Percentiles rank a stretch among this genome's conserved stretches.
These are phyloP conservation scores for Drosophila saltans DNA, from an alignment of 1,140 invertebrate species.

Conservation along the genomic window DNA sequence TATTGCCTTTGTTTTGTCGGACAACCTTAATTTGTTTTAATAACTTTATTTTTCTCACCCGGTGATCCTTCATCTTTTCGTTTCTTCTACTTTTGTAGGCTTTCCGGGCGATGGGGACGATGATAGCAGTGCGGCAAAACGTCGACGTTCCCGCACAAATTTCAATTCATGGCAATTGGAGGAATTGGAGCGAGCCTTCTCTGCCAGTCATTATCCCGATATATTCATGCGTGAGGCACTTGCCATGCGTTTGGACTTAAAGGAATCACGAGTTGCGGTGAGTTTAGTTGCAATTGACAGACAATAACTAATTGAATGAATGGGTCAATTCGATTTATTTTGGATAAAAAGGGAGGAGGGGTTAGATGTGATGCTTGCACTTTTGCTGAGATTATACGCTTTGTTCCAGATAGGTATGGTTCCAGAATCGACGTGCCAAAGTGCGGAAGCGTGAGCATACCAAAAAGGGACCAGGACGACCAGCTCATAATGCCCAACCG, in stretches of 20 bases:
- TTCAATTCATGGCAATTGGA: slow-evolving; percentile 99
- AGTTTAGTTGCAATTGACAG: slow-evolving; percentile 84
- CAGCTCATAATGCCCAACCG: slow-evolving; percentile 98
- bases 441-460: slow-evolving; percentile 99
- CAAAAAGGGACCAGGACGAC: slow-evolving; percentile 98
- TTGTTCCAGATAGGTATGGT: slow-evolving; percentile 94
- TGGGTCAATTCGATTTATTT: no score
- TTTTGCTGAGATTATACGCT: slow-evolving; percentile 83
- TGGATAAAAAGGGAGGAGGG: neutral
- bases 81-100: slow-evolving; percentile 41
- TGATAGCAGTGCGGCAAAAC: slow-evolving; percentile 85
- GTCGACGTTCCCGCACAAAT: slow-evolving; percentile 97
- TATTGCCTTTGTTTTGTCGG: slow-evolving; percentile 8
- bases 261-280: slow-evolving; percentile 99
- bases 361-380: slow-evolving; percentile 12
- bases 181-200: slow-evolving; percentile 98
- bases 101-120: slow-evolving; percentile 83
- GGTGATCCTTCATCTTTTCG: slow-evolving; percentile 24
- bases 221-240: slow-evolving; percentile 99
- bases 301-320: no score
- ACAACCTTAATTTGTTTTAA: slow-evolving; percentile 69
- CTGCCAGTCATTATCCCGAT: slow-evolving; percentile 98
- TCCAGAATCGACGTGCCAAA: slow-evolving; percentile 99
- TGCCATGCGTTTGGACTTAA: slow-evolving; percentile 96
- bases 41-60: slow-evolving; percentile 29